These are phyloP conservation scores for Tenthredo livida DNA, from an alignment of 2,888 invertebrate species.

Conservation along the genomic window DNA sequence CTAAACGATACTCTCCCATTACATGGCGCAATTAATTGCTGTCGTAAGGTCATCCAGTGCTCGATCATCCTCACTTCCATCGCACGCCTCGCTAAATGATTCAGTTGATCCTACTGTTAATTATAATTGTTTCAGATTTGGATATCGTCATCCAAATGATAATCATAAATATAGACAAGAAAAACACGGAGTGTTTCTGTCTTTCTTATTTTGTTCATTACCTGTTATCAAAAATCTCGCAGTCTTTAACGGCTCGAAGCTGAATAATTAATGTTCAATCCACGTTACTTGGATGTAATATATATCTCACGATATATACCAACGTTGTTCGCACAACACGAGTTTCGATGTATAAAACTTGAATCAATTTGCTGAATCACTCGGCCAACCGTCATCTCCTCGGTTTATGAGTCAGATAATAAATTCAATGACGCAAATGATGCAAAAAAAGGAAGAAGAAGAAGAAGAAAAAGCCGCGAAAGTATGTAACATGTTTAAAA, in stretches of 20 bases:
- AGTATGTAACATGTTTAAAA: too few species aligned
- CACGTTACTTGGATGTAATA: not conserved
- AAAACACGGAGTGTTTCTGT: not conserved
- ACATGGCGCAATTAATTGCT: not conserved
- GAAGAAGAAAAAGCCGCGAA: not conserved
- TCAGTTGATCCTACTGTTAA: not conserved
- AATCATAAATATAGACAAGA: not conserved
- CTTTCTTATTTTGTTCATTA: not conserved
- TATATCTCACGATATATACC: not conserved
- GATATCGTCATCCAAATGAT: not conserved
- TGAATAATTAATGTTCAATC: not conserved
- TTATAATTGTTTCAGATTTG: not conserved
- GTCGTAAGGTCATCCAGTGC: not conserved
- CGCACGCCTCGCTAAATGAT: not conserved
- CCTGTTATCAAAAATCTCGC: not conserved
- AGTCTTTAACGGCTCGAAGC: not conserved
- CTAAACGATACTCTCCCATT: not conserved
- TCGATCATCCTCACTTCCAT: not conserved
- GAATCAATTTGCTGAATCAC: not conserved
- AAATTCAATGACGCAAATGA: not conserved
- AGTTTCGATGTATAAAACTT: not conserved
- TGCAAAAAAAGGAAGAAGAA: not conserved
- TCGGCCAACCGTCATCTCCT: not conserved
- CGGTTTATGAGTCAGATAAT: not conserved
- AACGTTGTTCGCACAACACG: not conserved